phyloP scores from a whole-genome alignment of 2,113 vertebrate genomes.

The Hemichromis elongatus region DNA sequence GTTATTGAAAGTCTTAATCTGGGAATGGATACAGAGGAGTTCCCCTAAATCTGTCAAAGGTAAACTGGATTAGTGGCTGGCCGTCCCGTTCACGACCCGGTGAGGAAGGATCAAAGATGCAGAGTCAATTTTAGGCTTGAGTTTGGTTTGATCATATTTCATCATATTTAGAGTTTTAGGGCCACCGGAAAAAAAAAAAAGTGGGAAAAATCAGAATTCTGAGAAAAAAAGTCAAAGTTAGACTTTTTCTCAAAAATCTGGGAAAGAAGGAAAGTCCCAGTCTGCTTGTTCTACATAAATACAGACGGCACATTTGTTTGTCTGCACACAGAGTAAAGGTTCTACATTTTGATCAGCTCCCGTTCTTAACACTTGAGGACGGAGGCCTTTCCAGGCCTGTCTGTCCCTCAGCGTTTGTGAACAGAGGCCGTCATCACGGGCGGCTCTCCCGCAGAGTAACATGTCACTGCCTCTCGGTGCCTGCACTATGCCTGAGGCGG shows the following conservation, averaged over 20 bases:
- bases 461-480: neutral
- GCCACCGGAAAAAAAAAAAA: too few species aligned
- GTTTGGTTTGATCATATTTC: neutral
- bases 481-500: neutral
- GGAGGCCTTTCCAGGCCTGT: neutral
- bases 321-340: neutral
- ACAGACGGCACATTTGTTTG: neutral
- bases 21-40: neutral
- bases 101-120: neutral
- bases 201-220: too few species aligned
- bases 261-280: too few species aligned
- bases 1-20: rapidly evolving
- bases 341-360: neutral
- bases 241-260: too few species aligned
- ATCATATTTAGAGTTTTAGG: too few species aligned
- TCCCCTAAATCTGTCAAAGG: neutral
- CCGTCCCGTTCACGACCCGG: rapidly evolving
- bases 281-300: neutral
- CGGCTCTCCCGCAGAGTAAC: neutral
- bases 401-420: neutral
- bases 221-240: too few species aligned
- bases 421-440: neutral
- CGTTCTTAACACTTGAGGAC: neutral
- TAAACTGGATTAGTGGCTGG: neutral
- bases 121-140: neutral